Base-by-base conservation (phyloP, 2,113 vertebrate genomes). In the Rhodinocichla rosea region DNA sequence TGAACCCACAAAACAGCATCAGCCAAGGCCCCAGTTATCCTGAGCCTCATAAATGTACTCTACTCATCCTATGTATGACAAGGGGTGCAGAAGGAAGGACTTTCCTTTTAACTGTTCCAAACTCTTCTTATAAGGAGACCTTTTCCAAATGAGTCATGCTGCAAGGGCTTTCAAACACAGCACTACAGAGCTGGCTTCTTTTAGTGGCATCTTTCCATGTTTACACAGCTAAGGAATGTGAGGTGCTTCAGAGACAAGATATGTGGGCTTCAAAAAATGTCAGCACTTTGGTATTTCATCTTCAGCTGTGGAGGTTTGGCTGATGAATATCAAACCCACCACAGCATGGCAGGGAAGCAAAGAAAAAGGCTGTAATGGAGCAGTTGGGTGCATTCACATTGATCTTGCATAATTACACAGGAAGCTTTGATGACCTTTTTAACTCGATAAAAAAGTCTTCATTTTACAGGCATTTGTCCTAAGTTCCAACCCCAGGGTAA, bases 71-170 rank as follows among this genome's bases (percentile, higher is more conserved):
- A 4, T 39, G 42, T 50, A 70, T 2, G 6, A 90, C 33, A 83
- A 77, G 44, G 39, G 62, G 22, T 81, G 52, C 62, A 82, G 69
- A 91, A 55, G 59, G 59, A 93, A 84, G 67, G 47, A 75, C 81
- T 93, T 94, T 91, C 42, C 83, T 84, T 95, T 65, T 59, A 69
- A 76, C 74, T 39, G 53, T 55, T 90, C 90, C 74, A 79, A 67
- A 85, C 35, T 87, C 83, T 53, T 93, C 80, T 95, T 88, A 63
- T 71, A 95, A 97, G 79, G 77, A 96, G 84, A 89, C 57, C 55
- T 92, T 85, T 90, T 91, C 69, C 49, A 87, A 82, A 47, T 68
- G 94, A 93, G 42, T 94, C 92, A 94, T 9, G 47, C 44, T 50
- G 52, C 73, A 30, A 28, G 44, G 65, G 49, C 74, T 95, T 89